Evolutionary conservation across 2,113 vertebrate genomes (phyloP), one percentile per base, ranked within the genome.

Genomic region (Trinectes maculatus): DNA sequence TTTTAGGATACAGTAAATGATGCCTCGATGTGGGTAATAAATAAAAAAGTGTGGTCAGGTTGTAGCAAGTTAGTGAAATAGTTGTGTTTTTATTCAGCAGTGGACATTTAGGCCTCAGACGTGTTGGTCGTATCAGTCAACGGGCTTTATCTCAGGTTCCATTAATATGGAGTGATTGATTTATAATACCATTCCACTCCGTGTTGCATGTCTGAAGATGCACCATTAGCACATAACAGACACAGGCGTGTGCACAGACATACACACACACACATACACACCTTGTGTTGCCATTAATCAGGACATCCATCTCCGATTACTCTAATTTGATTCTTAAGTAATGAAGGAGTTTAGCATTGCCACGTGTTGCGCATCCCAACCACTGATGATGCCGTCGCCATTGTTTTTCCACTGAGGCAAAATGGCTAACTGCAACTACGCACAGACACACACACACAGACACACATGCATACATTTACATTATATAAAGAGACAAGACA

Each of bases 291-390:
- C 42, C 44, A 13, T 57, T 62, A 74, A 82, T 75, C 29, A 74
- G 71, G 43, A 64, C 86, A 85, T 84, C 73, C 70, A 65, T 82
- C 76, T 84, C 68, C 42, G 48, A 80, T 77, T 51, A 68, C 54
- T 52, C 16, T 31, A 54, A 61, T 78, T 74, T 85, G 58, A 79
- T 71, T 75, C 40, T 18, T 12, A 28, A 63, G 55, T 82, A 80
- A 86, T 84, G 68, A 84, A 68, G 82, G 68, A 59, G 59, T 83
- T 87, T 51, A 74, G 57, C 12, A 3, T 42, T 29, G 43, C 71
- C 49, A 76, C 21, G 42, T 70, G 67, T 42, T 9, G 1, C 16
- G 71, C 52, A 24, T 71, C 13, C 3, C 48, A 64, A 61, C 48
- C 0, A 19, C 36, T 21, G 16, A 48, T 31, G 56, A 66, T 34